Evolutionary conservation across 2,797 vertebrate genomes (phyloP), one percentile per base, ranked within the genome.

Genomic region (Girardinus metallicus): DNA sequence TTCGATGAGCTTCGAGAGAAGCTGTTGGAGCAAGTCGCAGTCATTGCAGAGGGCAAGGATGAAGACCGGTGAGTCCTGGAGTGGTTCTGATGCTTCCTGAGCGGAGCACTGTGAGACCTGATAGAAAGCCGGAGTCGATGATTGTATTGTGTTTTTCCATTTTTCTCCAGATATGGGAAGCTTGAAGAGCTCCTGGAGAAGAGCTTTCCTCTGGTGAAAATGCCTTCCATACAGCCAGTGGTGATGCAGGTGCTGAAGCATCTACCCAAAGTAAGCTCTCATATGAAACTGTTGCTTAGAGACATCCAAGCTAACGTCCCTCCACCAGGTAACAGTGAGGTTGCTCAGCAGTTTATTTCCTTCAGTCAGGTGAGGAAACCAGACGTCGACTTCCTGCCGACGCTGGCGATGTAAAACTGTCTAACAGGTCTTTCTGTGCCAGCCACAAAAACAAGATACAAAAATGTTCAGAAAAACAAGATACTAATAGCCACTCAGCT

Each of bases 171-270:
- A 76, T 99, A 98, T 76, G 96, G 95, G 74, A 99, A 99, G 78
- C 94, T 99, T 66, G 98, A 99, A 80, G 98, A 99, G 77, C 96
- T 99, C 7, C 88, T 99, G 75, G 98, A 99, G 91, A 99, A 99
- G 92, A 99, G 98, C 87, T 99, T 99, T 80, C 97, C 98, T 0
- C 86, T 99, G n/a, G 98, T 99, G 76, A 99, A 98, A 92, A 98
- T 99, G 97, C 97, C 97, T 0, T 99, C 98, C 0, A 96, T 99
- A 83, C 98, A 99, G 93, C 98, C 98, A 0, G 98, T 99, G 74
- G 98, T 99, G 31, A 99, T 99, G 98, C 98, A 97, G 72, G 98
- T 99, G 88, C 96, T 99, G 94, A 99, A 99, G 77, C 97, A 99
- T 87, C 88, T 99, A 41, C 98, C 98, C 34, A 99, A 99, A 97